Evolutionary conservation across 2,888 invertebrate genomes (phyloP).

Genomic region (Arrhopalites spinosus): DNA sequence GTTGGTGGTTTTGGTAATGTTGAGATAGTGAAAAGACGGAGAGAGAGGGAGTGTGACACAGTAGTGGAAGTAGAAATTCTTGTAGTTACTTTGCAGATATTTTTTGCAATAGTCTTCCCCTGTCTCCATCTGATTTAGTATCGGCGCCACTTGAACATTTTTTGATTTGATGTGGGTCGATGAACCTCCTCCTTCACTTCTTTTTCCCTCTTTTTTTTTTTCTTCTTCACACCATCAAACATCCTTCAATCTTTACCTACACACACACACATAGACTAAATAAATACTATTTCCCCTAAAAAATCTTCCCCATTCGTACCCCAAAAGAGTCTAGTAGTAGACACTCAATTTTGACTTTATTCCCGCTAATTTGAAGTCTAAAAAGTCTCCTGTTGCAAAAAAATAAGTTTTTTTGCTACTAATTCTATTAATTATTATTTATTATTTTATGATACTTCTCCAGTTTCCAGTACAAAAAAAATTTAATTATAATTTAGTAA

Average conservation of each 20-base stretch:
- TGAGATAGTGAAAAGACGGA: background rate
- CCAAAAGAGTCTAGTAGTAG: too few relatives aligned
- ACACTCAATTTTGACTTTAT: too few relatives aligned
- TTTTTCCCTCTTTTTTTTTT: constrained; percentile 8
- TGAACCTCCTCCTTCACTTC: constrained; percentile 27
- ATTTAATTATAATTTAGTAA: too few relatives aligned
- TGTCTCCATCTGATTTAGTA: constrained; percentile 38
- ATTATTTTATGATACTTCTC: too few relatives aligned
- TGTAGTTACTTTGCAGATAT: constrained; percentile 16
- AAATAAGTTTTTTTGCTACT: too few relatives aligned
- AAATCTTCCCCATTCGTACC: too few relatives aligned
- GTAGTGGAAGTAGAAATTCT: constrained; percentile 13
- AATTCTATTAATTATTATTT: too few relatives aligned
- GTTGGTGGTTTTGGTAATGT: background rate
- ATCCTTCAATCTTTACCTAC: background rate
- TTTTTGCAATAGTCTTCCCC: constrained; percentile 2
- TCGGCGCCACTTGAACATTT: constrained; percentile 38
- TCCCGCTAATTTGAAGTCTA: too few relatives aligned
- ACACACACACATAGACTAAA: background rate
- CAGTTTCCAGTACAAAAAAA: too few relatives aligned
- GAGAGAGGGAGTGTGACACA: background rate
- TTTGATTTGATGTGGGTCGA: constrained; percentile 34
- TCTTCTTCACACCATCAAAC: too few relatives aligned
- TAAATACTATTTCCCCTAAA: too few relatives aligned
- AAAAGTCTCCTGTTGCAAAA: too few relatives aligned